phyloP scores from a whole-genome alignment of 2,797 vertebrate species.

The Anabas testudineus region DNA sequence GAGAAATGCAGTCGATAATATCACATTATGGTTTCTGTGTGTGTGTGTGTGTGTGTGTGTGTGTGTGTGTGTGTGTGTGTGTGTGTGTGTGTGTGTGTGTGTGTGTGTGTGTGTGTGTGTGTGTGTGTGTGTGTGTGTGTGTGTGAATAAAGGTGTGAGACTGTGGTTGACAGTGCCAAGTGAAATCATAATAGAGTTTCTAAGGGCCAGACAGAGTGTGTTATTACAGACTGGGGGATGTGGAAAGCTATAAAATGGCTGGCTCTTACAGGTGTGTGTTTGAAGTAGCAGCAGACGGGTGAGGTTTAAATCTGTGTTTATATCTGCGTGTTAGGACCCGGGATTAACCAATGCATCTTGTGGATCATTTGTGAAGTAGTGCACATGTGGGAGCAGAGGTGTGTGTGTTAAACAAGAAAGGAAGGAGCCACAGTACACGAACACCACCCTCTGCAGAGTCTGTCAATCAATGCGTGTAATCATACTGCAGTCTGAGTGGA shows the following conservation, averaged over 20 bases:
- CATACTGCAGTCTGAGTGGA: slow-evolving; percentile 18
- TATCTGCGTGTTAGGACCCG: not conserved
- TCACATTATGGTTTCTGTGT: slow-evolving; percentile 62
- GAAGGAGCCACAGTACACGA: slow-evolving; percentile 32
- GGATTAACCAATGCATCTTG: slow-evolving; percentile 19
- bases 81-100: slow-evolving; percentile 60
- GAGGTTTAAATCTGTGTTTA: not conserved
- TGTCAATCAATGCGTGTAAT: slow-evolving; percentile 48
- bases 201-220: slow-evolving; percentile 68
- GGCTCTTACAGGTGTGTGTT: slow-evolving; percentile 58
- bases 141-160: slow-evolving; percentile 64
- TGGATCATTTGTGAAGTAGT: not conserved
- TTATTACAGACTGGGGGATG: slow-evolving; percentile 65
- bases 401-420: slow-evolving; percentile 44
- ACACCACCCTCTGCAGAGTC: slow-evolving; percentile 20
- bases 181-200: slow-evolving; percentile 75
- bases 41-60: slow-evolving; percentile 62
- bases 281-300: slow-evolving; percentile 31
- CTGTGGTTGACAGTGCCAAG: slow-evolving; percentile 61
- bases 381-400: slow-evolving; percentile 1
- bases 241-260: slow-evolving; percentile 46
- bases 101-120: slow-evolving; percentile 59
- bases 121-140: slow-evolving; percentile 49
- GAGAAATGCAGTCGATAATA: slow-evolving; percentile 71
- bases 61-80: slow-evolving; percentile 54